phyloP scores from a whole-genome alignment of 1,140 invertebrate genomes.

The Dendrolimus kikuchii region DNA sequence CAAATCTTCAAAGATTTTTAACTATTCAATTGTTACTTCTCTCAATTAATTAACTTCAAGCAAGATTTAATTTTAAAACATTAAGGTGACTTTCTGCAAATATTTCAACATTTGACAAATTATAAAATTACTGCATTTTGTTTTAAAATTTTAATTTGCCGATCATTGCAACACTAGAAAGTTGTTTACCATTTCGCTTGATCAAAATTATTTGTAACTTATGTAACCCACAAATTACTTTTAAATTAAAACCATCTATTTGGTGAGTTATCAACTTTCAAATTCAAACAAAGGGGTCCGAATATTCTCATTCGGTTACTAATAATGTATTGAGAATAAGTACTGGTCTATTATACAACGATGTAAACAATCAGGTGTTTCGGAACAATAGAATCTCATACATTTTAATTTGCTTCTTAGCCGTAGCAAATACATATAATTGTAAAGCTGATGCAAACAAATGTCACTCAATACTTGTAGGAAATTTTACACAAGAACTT shows the following conservation, averaged over 20 bases:
- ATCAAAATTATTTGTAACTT: not conserved
- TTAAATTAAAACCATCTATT: slow-evolving; percentile 11
- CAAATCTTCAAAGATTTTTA: no score
- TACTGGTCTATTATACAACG: slow-evolving; percentile 22
- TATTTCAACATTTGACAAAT: no score
- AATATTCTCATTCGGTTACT: slow-evolving; percentile 5
- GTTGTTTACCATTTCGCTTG: no score
- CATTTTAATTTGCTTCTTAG: slow-evolving; percentile 29
- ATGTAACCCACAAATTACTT: slow-evolving; percentile 4
- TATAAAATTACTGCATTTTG: no score
- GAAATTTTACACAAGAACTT: not conserved
- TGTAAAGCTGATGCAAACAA: slow-evolving; percentile 12
- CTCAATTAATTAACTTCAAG: no score
- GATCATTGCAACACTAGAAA: no score
- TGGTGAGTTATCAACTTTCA: slow-evolving; percentile 5
- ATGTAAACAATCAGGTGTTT: slow-evolving; percentile 20
- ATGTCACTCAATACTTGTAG: slow-evolving; percentile 4
- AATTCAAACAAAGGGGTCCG: slow-evolving; percentile 10
- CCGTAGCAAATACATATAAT: slow-evolving; percentile 14
- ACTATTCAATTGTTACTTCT: no score
- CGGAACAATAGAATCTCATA: slow-evolving; percentile 33
- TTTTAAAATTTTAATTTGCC: no score
- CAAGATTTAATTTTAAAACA: no score
- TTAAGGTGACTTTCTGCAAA: no score
- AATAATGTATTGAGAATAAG: slow-evolving; percentile 2